A percentile compares a stretch with the other conserved stretches of the same genome.
These are phyloP conservation scores for Ictalurus punctatus DNA, from an alignment of 2,113 vertebrate species.

Conservation along the genomic window DNA sequence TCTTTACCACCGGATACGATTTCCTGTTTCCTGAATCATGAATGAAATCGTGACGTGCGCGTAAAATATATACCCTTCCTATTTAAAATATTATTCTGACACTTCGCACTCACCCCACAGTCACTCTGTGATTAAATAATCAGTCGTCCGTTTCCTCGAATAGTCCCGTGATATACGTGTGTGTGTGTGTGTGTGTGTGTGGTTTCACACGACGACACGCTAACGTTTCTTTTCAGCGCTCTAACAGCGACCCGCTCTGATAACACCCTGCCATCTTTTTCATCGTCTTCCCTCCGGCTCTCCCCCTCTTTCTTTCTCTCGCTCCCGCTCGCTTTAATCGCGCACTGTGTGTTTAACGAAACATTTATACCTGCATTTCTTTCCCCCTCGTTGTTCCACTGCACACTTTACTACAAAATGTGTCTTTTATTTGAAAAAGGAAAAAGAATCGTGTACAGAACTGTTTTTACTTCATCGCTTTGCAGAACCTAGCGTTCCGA, in stretches of 20 bases:
- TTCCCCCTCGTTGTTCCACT: not conserved
- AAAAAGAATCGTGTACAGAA: not conserved
- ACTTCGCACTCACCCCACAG: not conserved
- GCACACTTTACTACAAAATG: not conserved
- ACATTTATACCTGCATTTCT: not conserved
- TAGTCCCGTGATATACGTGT: not conserved
- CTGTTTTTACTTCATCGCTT: not conserved
- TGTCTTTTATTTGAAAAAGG: not conserved
- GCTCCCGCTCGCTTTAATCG: conserved; percentile 25
- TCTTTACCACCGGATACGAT: not conserved
- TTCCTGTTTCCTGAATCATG: not conserved
- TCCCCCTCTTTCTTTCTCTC: not conserved
- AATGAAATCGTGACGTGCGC: not conserved
- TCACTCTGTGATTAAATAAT: not conserved
- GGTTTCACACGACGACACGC: conserved; percentile 12
- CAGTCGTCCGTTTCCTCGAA: not conserved
- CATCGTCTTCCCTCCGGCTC: not conserved
- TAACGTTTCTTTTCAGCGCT: conserved; percentile 15
- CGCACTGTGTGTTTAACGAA: not conserved
- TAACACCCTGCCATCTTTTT: conserved; percentile 30
- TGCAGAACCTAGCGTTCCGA: not conserved
- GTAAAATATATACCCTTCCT: not conserved
- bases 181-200: conserved; percentile 30
- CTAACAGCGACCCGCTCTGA: conserved; percentile 33
- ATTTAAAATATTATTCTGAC: not conserved